phyloP scores from a whole-genome alignment of 2,888 invertebrate species.

The Gisinianus flammeolus region DNA sequence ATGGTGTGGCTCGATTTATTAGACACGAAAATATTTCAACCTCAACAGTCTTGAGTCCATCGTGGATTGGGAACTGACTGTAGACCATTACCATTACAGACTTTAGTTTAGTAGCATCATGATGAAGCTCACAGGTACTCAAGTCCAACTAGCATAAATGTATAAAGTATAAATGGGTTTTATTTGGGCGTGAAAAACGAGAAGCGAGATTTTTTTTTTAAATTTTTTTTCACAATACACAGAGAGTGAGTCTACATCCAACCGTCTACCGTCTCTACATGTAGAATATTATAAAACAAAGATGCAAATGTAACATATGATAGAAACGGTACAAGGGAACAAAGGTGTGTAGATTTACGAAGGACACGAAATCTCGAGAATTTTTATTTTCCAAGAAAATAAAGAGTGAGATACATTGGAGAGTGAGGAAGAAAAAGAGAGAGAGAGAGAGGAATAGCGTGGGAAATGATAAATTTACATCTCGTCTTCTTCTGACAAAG shows the following conservation, averaged over 20 bases:
- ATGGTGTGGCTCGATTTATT: conserved; percentile 26
- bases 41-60: no score
- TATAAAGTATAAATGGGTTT: not conserved
- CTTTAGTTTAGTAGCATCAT: no score
- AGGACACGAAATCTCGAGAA: conserved; percentile 30
- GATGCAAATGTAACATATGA: conserved; percentile 1
- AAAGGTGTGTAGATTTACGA: conserved; percentile 26
- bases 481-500: conserved; percentile 17
- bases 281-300: not conserved
- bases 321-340: not conserved
- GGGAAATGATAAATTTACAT: conserved; percentile 52
- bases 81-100: no score
- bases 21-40: conserved; percentile 9
- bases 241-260: not conserved
- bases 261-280: not conserved
- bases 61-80: no score
- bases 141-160: not conserved
- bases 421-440: not conserved
- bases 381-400: conserved; percentile 25
- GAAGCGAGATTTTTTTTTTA: conserved; percentile 7
- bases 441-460: conserved; percentile 41
- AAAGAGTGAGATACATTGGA: conserved; percentile 45
- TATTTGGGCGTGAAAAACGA: not conserved
- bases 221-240: not conserved
- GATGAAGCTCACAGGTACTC: no score